Base-by-base conservation (phyloP, 2,797 vertebrate species). In the Sebastes taczanowskii region DNA sequence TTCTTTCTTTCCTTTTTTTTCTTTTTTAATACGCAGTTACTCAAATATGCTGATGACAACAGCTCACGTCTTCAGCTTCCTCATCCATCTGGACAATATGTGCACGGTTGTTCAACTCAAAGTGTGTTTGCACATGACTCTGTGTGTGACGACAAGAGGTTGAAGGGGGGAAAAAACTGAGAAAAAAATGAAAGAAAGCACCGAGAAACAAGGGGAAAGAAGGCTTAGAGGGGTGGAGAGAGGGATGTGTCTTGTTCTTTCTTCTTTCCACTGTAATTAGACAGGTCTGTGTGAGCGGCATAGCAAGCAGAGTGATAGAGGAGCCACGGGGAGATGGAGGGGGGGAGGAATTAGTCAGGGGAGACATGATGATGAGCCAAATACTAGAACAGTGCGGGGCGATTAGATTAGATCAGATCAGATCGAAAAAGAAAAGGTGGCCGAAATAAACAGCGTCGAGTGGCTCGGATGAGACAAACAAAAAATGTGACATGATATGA, bases 261-360 rank as follows among this genome's bases (percentile, higher is more conserved):
- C 82, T 86, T 78, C 30, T 70, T 73, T 81, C 78, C 79, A 56
- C 85, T 79, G 86, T 93, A 92, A 93, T 93, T 94, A 94, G 91
- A 91, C 83, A 91, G 93, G 86, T 91, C 65, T 74, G 75, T 92
- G 90, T 92, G 91, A 91, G 89, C 71, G 0, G 91, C 88, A 91
- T 91, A 89, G 84, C 86, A 92, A 94, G 81, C 81, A 88, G 83
- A 75, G 34, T 74, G 86, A 91, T 84, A 34, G 83, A 87, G 81
- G 83, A 88, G 86, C 74, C 76, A 77, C 38, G 20, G 76, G 75
- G 71, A 81, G 73, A 64, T 27, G 70, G 22, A 20, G 46, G 56
- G 55, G 71, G 22, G 23, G 10, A 14, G 52, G 59, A 53, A 69
- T 84, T 80, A 86, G 84, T 82, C 78, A 66, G 73, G 74, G 75